Conservation (phyloP, 2,888 invertebrate species). For the Leptinotarsa haldemani region DNA sequence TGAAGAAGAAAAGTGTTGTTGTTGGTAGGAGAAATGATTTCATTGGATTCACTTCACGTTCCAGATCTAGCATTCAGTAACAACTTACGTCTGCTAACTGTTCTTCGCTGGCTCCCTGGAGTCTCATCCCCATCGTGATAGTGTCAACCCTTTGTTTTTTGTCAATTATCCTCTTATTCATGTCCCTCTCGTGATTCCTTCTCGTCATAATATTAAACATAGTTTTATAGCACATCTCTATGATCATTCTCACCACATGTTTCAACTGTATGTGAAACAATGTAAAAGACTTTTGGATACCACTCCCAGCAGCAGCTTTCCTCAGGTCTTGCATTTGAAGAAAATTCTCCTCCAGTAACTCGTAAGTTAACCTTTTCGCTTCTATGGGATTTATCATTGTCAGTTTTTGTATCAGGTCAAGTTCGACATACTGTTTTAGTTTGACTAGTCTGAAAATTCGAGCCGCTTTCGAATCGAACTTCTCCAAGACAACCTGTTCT, state of each 20-base stretch:
- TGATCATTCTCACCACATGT: slow-evolving; percentile 75
- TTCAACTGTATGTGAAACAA: slow-evolving; percentile 80
- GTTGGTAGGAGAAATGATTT: no score
- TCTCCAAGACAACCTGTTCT: slow-evolving; percentile 86
- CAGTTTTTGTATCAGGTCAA: slow-evolving; percentile 90
- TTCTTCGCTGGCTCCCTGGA: slow-evolving; percentile 81
- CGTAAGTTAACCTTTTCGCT: slow-evolving; percentile 88
- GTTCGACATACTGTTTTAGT: slow-evolving; percentile 85
- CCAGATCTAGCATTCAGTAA: no score
- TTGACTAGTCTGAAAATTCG: slow-evolving; percentile 89
- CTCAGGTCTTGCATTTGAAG: slow-evolving; percentile 75
- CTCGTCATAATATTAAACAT: slow-evolving; percentile 77
- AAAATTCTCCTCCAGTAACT: slow-evolving; percentile 84
- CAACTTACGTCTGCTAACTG: slow-evolving; percentile 81
- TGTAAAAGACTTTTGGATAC: slow-evolving; percentile 84
- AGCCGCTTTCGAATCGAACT: slow-evolving; percentile 86
- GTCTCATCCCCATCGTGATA: slow-evolving; percentile 82
- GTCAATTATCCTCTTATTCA: slow-evolving; percentile 84
- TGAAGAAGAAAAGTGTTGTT: no score
- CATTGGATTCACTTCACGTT: no score
- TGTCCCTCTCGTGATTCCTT: slow-evolving; percentile 73
- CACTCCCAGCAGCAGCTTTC: slow-evolving; percentile 58
- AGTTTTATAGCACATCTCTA: slow-evolving; percentile 79
- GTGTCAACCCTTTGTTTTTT: slow-evolving; percentile 88
- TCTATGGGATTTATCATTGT: slow-evolving; percentile 96